These are phyloP conservation scores for Rhadina sibilatrix DNA, from an alignment of 2,113 vertebrate genomes.

Conservation along the genomic window DNA sequence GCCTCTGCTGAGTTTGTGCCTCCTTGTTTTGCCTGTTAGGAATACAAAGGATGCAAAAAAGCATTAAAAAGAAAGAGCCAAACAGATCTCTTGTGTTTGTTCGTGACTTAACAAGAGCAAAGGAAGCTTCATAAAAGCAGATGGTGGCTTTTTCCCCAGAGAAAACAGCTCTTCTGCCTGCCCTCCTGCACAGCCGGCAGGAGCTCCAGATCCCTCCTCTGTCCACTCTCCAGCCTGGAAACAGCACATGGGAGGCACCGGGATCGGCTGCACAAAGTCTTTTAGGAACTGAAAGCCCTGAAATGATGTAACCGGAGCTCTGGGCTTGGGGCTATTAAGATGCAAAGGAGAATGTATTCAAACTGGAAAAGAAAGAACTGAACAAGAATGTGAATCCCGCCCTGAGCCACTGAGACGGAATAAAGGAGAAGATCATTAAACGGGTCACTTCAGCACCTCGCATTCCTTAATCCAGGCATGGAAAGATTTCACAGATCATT, in stretches of 20 bases:
- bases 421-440: conserved; percentile 37
- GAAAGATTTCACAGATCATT: conserved; percentile 15
- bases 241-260: not conserved
- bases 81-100: not conserved
- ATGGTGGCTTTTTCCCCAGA: not conserved
- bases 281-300: not conserved
- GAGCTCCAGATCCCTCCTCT: not conserved
- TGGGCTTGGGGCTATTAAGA: not conserved
- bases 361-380: not conserved
- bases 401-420: not conserved
- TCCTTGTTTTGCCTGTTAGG: not conserved
- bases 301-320: not conserved
- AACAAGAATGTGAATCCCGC: not conserved
- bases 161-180: not conserved
- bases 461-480: not conserved
- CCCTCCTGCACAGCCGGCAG: not conserved
- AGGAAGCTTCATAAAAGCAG: not conserved
- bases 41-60: not conserved
- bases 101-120: not conserved
- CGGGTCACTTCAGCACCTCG: not conserved
- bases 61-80: not conserved
- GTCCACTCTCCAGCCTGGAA: not conserved
- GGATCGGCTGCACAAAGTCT: not conserved
- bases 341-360: conserved; percentile 30
- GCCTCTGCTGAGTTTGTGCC: not conserved